Percentiles rank a stretch among this genome's conserved stretches.
These are phyloP conservation scores for Pipistrellus kuhlii DNA, from an alignment of 2,797 vertebrate genomes.

Conservation along the genomic window DNA sequence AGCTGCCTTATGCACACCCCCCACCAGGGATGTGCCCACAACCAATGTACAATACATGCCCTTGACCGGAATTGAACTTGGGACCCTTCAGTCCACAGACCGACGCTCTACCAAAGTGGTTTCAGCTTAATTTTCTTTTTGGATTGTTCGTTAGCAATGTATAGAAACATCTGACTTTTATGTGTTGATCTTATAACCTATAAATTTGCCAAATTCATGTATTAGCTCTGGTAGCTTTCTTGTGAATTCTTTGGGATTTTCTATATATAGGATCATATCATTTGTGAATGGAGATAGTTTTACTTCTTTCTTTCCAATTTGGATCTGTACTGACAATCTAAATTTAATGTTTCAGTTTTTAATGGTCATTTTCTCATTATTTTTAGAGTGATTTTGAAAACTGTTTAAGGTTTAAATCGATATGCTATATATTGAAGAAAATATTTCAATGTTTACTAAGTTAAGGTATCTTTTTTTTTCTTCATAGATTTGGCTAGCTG, in stretches of 20 bases:
- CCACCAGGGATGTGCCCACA: too few relatives aligned
- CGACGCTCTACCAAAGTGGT: neutral
- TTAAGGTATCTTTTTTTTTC: conserved; percentile 55
- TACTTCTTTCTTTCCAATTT: conserved; percentile 40
- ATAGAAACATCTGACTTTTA: conserved; percentile 30
- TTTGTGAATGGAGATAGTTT: conserved; percentile 31
- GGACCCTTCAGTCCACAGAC: too few relatives aligned
- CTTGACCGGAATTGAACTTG: too few relatives aligned
- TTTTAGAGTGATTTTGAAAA: conserved; percentile 55
- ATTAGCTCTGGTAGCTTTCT: conserved; percentile 41
- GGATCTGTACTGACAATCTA: conserved; percentile 20
- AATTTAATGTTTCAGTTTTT: conserved; percentile 52
- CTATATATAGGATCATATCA: neutral
- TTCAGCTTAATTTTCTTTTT: conserved; percentile 34
- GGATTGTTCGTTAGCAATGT: neutral
- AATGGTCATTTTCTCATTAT: conserved; percentile 50
- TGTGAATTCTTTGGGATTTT: conserved; percentile 18
- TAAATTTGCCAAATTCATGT: conserved; percentile 21
- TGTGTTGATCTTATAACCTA: neutral
- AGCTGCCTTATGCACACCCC: too few relatives aligned
- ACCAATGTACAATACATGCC: too few relatives aligned
- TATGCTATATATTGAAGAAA: conserved; percentile 43
- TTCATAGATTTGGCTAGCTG: conserved; percentile 94
- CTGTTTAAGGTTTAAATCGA: conserved; percentile 19
- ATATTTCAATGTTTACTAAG: conserved; percentile 64